A percentile compares a stretch with the other conserved stretches of the same genome.
phyloP scores from a whole-genome alignment of 2,888 invertebrate species.

The Sarcophaga caerulescens region DNA sequence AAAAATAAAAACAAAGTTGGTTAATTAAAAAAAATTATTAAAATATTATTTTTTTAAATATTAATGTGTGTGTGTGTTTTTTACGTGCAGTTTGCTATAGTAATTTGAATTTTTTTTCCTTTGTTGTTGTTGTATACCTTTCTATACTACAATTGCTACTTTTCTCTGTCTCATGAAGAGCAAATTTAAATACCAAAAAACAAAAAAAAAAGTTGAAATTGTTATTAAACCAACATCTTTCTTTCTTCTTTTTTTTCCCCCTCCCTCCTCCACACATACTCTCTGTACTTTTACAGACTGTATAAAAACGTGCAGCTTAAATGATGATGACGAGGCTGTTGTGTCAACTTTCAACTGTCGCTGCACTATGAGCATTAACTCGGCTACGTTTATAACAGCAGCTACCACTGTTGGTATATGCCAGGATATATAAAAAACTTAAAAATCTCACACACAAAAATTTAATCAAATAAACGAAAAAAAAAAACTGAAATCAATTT shows the following conservation, averaged over 20 bases:
- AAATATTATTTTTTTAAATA: constrained; percentile 28
- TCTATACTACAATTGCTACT: constrained; percentile 44
- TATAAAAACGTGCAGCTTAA: constrained; percentile 69
- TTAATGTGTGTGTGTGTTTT: constrained; percentile 51
- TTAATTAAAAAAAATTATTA: constrained; percentile 23
- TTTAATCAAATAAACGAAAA: constrained; percentile 61
- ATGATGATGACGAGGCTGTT: constrained; percentile 62
- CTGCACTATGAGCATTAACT: constrained; percentile 43
- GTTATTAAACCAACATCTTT: constrained; percentile 67
- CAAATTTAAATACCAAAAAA: constrained; percentile 71
- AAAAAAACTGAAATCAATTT: constrained; percentile 49
- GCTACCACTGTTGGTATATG: constrained; percentile 37
- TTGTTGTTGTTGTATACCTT: constrained; percentile 54
- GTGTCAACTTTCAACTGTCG: constrained; percentile 65
- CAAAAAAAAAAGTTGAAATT: constrained; percentile 60
- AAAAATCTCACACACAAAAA: constrained; percentile 32
- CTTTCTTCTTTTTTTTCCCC: constrained; percentile 65
- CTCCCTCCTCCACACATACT: constrained; percentile 21
- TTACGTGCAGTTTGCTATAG: constrained; percentile 61
- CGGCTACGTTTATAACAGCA: constrained; percentile 27
- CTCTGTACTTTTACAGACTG: constrained; percentile 64
- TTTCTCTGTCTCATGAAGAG: constrained; percentile 62
- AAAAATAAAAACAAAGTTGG: constrained; percentile 45
- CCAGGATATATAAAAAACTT: constrained; percentile 57
- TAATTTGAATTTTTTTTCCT: constrained; percentile 49